These are phyloP conservation scores for Melieria omissa DNA, from an alignment of 2,888 invertebrate genomes.

Conservation along the genomic window DNA sequence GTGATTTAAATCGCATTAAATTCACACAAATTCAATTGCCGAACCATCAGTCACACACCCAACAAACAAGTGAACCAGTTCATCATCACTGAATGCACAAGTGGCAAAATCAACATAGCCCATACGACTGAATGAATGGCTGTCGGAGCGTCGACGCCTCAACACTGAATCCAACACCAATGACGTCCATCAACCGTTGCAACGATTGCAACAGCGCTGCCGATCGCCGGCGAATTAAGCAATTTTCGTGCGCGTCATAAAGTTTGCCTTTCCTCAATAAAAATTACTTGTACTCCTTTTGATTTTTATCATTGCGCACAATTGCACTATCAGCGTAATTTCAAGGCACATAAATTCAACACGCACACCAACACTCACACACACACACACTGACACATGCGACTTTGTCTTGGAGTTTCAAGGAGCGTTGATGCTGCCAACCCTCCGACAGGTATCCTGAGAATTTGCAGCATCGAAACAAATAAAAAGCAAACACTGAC, in stretches of 20 bases:
- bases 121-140: background rate
- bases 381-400: background rate
- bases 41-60: slow-evolving; percentile 10
- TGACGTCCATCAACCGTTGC: no score
- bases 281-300: slow-evolving; percentile 3
- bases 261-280: background rate
- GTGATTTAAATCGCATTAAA: slow-evolving; percentile 22
- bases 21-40: slow-evolving; percentile 21
- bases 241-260: slow-evolving; percentile 26
- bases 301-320: slow-evolving; percentile 27
- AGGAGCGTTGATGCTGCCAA: no score
- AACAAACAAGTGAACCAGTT: background rate
- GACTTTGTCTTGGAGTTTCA: background rate
- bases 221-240: slow-evolving; percentile 15
- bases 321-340: slow-evolving; percentile 3
- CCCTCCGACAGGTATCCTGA: no score
- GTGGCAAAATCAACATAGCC: background rate
- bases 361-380: background rate
- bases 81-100: background rate
- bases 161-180: no score
- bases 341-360: background rate
- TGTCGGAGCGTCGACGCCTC: no score
- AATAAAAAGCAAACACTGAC: no score
- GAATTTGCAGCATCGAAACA: no score
- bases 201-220: no score